Evolutionary conservation across 1,140 invertebrate genomes (phyloP).

Genomic region (Thaumatotibia leucotreta): DNA sequence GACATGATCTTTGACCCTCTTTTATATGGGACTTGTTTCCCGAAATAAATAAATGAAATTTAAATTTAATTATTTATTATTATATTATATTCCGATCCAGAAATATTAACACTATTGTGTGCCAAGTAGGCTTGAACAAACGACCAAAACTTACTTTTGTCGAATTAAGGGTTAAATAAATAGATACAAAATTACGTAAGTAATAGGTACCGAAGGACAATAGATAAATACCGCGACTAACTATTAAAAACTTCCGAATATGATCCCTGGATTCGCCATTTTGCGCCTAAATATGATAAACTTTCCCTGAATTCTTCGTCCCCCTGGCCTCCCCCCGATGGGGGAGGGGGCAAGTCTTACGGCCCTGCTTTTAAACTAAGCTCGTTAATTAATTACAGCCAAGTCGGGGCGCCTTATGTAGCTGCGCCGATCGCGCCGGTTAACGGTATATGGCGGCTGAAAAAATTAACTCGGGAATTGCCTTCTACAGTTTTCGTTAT

Average conservation of each 20-base stretch:
- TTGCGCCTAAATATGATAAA: slow-evolving; percentile 77
- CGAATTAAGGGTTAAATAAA: no score
- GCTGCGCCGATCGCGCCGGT: slow-evolving; percentile 44
- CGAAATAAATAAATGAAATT: no score
- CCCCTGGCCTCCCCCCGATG: slow-evolving; percentile 44
- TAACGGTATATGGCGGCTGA: neutral
- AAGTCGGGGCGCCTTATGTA: slow-evolving; percentile 70
- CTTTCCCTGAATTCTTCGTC: slow-evolving; percentile 72
- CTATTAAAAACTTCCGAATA: neutral
- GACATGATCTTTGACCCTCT: no score
- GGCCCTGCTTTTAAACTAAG: slow-evolving; percentile 76
- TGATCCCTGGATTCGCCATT: slow-evolving; percentile 69
- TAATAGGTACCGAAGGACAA: no score
- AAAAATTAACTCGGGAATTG: neutral
- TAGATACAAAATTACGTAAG: no score
- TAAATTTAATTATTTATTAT: no score
- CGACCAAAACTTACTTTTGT: no score
- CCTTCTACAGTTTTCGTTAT: neutral
- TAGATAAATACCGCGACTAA: neutral
- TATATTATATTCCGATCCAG: no score
- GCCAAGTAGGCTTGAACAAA: no score
- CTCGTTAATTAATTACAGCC: slow-evolving; percentile 76
- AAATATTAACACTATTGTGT: no score
- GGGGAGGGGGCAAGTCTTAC: slow-evolving; percentile 64
- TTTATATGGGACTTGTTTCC: no score